phyloP scores from a whole-genome alignment of 2,888 invertebrate genomes.

The Chironomus riparius region DNA sequence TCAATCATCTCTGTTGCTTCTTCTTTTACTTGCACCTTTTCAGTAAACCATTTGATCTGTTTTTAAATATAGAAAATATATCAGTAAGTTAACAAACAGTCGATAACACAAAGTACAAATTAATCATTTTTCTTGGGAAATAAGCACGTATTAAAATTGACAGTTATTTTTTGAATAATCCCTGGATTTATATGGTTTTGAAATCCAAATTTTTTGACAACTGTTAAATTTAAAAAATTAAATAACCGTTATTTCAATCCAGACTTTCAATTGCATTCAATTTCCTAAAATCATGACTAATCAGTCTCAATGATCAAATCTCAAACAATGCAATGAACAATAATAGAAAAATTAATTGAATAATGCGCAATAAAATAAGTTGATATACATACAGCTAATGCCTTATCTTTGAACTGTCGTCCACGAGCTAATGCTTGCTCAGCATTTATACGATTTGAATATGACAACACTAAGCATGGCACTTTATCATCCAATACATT shows the following conservation, averaged over 20 bases:
- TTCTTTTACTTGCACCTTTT: neutral
- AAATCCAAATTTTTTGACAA: no score
- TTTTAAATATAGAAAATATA: neutral
- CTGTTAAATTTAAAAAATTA: no score
- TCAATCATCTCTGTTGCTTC: neutral
- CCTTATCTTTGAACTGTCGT: constrained; percentile 58
- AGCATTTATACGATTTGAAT: constrained; percentile 41
- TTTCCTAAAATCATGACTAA: no score
- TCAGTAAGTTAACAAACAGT: neutral
- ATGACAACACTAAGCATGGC: constrained; percentile 46
- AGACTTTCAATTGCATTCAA: no score
- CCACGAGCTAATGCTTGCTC: constrained; percentile 42
- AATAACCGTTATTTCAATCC: no score
- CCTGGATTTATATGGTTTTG: no score
- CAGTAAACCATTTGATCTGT: constrained; percentile 7
- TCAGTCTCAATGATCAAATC: no score
- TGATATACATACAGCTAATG: constrained; percentile 53
- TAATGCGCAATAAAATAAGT: neutral
- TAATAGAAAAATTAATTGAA: neutral
- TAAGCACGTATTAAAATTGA: no score
- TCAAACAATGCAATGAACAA: neutral
- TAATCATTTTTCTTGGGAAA: no score
- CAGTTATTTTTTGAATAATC: no score
- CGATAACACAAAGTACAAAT: no score
- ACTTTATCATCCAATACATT: constrained; percentile 62